These are phyloP conservation scores for Trachurus trachurus DNA, from an alignment of 2,797 vertebrate genomes.

Conservation along the genomic window DNA sequence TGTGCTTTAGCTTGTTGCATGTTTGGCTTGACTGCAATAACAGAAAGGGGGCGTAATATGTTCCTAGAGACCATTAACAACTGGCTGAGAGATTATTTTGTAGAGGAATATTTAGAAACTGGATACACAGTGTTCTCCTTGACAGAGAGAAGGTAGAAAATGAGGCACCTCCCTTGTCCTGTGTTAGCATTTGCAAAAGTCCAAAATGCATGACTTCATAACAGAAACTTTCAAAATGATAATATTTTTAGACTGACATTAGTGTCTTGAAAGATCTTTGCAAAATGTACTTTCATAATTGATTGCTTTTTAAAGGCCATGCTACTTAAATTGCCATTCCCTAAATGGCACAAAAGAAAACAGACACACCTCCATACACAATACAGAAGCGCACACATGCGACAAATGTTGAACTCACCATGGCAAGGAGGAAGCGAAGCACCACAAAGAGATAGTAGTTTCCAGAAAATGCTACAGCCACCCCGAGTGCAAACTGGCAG, in stretches of 20 bases:
- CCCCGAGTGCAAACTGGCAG: constrained; percentile 90
- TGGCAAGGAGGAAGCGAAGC: constrained; percentile 92
- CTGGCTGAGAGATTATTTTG: constrained; percentile 6
- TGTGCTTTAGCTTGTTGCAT: constrained; percentile 17
- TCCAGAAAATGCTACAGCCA: constrained; percentile 88
- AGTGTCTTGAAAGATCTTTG: neutral
- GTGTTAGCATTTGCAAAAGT: neutral
- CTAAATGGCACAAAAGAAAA: neutral
- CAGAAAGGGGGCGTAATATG: neutral
- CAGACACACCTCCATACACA: neutral
- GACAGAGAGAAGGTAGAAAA: neutral
- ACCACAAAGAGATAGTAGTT: constrained; percentile 91
- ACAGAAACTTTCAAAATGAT: neutral
- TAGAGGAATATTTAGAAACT: neutral
- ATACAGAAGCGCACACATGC: neutral
- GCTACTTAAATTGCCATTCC: neutral
- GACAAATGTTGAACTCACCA: constrained; percentile 86
- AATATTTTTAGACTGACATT: neutral
- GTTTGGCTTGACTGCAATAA: constrained; percentile 10
- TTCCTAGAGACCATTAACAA: constrained; percentile 7
- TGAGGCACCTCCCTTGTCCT: neutral
- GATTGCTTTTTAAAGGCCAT: neutral
- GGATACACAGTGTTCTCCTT: constrained; percentile 1
- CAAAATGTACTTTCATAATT: neutral
- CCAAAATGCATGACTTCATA: neutral